phyloP scores from a whole-genome alignment of 2,113 vertebrate genomes.

The Notothenia rossii region DNA sequence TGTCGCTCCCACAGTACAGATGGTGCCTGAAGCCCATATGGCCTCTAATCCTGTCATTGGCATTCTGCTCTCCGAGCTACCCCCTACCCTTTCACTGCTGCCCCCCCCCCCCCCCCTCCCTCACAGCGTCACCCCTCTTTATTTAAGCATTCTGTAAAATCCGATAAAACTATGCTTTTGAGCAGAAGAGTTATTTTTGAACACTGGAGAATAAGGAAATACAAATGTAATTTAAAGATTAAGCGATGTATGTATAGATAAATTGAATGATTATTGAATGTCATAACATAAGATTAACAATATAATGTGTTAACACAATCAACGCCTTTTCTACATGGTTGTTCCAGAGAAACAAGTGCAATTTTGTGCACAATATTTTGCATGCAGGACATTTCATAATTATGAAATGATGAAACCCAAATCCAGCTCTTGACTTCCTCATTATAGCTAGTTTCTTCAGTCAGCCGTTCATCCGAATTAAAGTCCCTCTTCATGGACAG shows the following conservation, averaged over 20 bases:
- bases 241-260: background rate
- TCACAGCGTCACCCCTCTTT: conserved; percentile 49
- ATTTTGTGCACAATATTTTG: background rate
- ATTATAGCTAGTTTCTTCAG: conserved; percentile 1
- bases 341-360: background rate
- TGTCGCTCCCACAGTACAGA: conserved; percentile 86
- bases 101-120: conserved; percentile 43
- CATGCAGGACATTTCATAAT: background rate
- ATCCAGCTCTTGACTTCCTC: background rate
- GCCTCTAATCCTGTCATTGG: conserved; percentile 88
- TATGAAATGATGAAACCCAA: background rate
- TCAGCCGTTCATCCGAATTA: conserved; percentile 38
- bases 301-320: background rate
- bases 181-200: conserved; percentile 5
- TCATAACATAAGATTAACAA: conserved; percentile 5
- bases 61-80: conserved; percentile 81
- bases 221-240: background rate
- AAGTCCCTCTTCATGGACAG: conserved; percentile 36
- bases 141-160: conserved; percentile 63
- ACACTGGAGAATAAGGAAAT: background rate
- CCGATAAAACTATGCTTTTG: conserved; percentile 32
- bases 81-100: conserved; percentile 68
- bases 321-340: background rate
- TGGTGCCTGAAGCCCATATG: conserved; percentile 88
- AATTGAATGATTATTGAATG: conserved; percentile 7